These are phyloP conservation scores for Sinelater perroti DNA, from an alignment of 2,888 invertebrate species.

Conservation along the genomic window DNA sequence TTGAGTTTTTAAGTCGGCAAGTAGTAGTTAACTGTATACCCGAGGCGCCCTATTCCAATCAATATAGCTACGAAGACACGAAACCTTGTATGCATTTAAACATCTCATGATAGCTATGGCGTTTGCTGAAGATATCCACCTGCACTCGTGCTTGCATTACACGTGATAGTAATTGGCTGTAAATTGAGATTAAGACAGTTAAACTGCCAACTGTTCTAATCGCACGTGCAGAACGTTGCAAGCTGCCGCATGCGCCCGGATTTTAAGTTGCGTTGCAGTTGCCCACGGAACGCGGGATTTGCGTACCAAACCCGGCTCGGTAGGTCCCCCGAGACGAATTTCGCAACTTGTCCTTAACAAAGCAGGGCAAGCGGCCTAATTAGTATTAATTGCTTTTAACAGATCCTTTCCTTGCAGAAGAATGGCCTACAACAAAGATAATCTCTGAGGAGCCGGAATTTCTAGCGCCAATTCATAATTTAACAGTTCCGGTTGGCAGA, in stretches of 20 bases:
- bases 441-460: slow-evolving; percentile 69
- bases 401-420: slow-evolving; percentile 62
- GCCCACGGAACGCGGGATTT: too few relatives aligned
- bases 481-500: slow-evolving; percentile 70
- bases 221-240: slow-evolving; percentile 4
- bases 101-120: slow-evolving; percentile 19
- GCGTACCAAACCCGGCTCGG: too few relatives aligned
- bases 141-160: slow-evolving; percentile 15
- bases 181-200: slow-evolving; percentile 24
- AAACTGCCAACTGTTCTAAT: slow-evolving; percentile 3
- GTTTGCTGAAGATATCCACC: slow-evolving; percentile 21
- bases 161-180: slow-evolving; percentile 18
- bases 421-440: slow-evolving; percentile 67
- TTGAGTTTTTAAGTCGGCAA: too few relatives aligned
- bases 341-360: slow-evolving; percentile 13
- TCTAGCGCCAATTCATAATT: slow-evolving; percentile 68
- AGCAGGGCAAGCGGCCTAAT: slow-evolving; percentile 12
- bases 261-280: too few relatives aligned
- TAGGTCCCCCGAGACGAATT: slow-evolving; percentile 14
- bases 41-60: too few relatives aligned
- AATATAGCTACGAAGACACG: too few relatives aligned
- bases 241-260: neutral
- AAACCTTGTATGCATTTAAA: slow-evolving; percentile 22
- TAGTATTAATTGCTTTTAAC: slow-evolving; percentile 23
- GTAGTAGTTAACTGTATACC: too few relatives aligned